Percentiles rank a stretch among this genome's conserved stretches.
Evolutionary conservation across 2,888 invertebrate species (phyloP).

Genomic region (Aphodius sticticus): DNA sequence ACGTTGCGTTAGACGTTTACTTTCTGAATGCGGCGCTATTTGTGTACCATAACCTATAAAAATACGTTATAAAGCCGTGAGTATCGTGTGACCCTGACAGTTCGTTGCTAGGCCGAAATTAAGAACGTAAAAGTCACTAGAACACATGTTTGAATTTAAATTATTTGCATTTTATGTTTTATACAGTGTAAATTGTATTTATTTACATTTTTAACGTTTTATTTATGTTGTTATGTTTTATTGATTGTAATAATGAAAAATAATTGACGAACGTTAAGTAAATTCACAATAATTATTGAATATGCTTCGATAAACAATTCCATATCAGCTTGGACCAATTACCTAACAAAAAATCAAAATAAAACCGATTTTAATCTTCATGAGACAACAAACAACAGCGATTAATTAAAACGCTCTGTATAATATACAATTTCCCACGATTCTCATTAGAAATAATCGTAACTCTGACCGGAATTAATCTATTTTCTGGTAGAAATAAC

Average conservation of each 20-base stretch:
- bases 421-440: neutral
- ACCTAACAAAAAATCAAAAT: neutral
- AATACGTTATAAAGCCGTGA: no score
- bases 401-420: neutral
- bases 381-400: neutral
- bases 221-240: no score
- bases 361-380: no score
- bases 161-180: no score
- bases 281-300: neutral
- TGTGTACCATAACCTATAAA: slow-evolving; percentile 5
- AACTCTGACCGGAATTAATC: neutral
- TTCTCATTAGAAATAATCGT: neutral
- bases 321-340: neutral
- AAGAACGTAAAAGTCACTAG: no score
- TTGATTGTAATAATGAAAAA: no score
- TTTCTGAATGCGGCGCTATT: neutral
- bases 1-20: neutral
- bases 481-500: neutral
- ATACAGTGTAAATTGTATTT: no score
- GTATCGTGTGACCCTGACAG: no score
- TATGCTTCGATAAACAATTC: neutral
- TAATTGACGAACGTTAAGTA: neutral
- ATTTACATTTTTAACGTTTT: no score
- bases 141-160: no score
- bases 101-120: neutral